A percentile compares a stretch with the other conserved stretches of the same genome.
These are phyloP conservation scores for Coreoperca whiteheadi DNA, from an alignment of 2,113 vertebrate species.

Conservation along the genomic window DNA sequence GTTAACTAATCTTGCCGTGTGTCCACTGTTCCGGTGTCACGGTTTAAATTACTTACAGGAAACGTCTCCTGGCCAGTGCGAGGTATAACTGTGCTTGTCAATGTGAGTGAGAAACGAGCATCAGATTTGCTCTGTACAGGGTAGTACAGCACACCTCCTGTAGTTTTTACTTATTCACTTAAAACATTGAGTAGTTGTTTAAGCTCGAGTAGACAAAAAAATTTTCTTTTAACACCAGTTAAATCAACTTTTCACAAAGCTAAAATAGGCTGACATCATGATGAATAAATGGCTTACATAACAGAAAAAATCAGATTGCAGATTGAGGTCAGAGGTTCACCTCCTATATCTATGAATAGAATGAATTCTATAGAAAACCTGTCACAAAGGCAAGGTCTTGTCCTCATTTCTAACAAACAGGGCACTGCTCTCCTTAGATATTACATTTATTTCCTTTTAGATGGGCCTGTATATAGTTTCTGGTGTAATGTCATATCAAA, in stretches of 20 bases:
- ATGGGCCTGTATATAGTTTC: background rate
- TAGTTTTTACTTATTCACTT: background rate
- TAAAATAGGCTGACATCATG: conserved; percentile 9
- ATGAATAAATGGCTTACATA: conserved; percentile 42
- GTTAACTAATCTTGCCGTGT: background rate
- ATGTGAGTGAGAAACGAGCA: conserved; percentile 1
- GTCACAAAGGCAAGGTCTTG: conserved; percentile 37
- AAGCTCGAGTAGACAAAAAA: conserved; percentile 9
- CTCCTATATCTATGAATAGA: conserved; percentile 52
- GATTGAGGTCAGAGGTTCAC: conserved; percentile 48
- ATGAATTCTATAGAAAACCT: conserved; percentile 34
- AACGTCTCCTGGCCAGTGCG: background rate
- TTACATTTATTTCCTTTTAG: background rate
- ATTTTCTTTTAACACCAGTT: background rate
- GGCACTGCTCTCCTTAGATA: background rate
- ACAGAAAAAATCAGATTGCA: conserved; percentile 26
- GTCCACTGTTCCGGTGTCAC: background rate
- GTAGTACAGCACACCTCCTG: background rate
- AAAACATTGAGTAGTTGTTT: background rate
- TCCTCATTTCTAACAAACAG: conserved; percentile 25
- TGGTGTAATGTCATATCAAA: background rate
- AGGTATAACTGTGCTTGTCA: background rate
- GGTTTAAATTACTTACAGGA: conserved; percentile 4
- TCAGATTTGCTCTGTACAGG: background rate
- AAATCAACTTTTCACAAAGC: background rate